Evolutionary conservation across 2,113 vertebrate species (phyloP).

Genomic region (Sclerurus mexicanus): DNA sequence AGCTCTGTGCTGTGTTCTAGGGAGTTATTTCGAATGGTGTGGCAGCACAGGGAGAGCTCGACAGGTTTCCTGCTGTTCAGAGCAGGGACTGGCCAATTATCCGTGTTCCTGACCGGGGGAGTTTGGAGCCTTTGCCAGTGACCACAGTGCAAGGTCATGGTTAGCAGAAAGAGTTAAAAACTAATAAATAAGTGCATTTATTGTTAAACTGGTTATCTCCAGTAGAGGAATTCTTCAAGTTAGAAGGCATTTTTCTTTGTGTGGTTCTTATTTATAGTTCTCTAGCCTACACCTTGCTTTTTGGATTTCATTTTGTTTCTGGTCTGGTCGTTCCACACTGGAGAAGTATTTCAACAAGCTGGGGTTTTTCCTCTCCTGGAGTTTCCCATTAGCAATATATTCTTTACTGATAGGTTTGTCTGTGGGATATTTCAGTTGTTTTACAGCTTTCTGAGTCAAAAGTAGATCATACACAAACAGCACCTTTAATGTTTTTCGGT

Average conservation of each 20-base stretch:
- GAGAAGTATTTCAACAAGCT: not conserved
- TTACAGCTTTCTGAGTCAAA: not conserved
- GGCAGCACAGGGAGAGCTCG: not conserved
- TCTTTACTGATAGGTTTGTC: not conserved
- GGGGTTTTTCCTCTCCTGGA: not conserved
- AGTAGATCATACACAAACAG: not conserved
- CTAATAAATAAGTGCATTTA: not conserved
- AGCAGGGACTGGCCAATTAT: not conserved
- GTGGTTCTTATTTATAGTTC: not conserved
- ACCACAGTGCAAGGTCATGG: not conserved
- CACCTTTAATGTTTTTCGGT: not conserved
- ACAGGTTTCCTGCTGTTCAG: not conserved
- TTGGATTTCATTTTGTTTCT: not conserved
- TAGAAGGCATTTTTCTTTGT: not conserved
- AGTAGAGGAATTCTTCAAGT: not conserved
- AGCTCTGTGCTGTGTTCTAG: not conserved
- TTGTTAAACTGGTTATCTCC: not conserved
- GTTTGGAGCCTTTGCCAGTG: not conserved
- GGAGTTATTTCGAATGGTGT: not conserved
- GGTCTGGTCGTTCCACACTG: not conserved
- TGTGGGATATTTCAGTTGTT: not conserved
- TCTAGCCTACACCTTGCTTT: not conserved
- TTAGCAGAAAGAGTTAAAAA: not conserved
- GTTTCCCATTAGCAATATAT: not conserved
- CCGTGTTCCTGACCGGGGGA: accelerated